Conservation (phyloP, 1,140 invertebrate genomes). For the Pseudomyrmex gracilis region DNA sequence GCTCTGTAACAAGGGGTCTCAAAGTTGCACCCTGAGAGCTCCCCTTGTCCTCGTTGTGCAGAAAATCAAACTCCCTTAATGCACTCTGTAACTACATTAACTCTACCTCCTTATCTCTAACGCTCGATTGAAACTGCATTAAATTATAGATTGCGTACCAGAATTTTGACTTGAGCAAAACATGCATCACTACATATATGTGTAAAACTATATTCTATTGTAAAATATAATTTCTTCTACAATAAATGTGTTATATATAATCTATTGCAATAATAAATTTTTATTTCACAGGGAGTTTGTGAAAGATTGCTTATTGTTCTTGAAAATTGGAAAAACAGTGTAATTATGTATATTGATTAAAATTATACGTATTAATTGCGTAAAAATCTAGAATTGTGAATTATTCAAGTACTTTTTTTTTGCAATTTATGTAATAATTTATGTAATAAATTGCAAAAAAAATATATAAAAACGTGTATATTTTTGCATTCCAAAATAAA, state of each 20-base stretch:
- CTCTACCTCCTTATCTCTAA: slow-evolving; percentile 78
- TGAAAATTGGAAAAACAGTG: slow-evolving; percentile 1
- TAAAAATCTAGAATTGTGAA: too few relatives aligned
- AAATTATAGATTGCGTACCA: slow-evolving; percentile 33
- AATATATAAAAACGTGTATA: slow-evolving; percentile 16
- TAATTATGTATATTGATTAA: not conserved
- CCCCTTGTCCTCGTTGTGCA: slow-evolving; percentile 91
- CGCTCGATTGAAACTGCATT: slow-evolving; percentile 39
- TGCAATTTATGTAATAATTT: too few relatives aligned
- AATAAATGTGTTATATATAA: not conserved
- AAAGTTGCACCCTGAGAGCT: slow-evolving; percentile 84
- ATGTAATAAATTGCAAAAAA: slow-evolving; percentile 3
- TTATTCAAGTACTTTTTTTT: too few relatives aligned
- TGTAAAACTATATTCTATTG: slow-evolving; percentile 1
- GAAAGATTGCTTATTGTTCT: not conserved
- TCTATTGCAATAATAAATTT: not conserved
- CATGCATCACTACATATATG: slow-evolving; percentile 10
- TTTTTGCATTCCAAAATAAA: slow-evolving; percentile 25
- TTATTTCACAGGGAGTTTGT: slow-evolving; percentile 26
- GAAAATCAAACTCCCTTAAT: slow-evolving; percentile 94
- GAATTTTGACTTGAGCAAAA: slow-evolving; percentile 1
- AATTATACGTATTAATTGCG: too few relatives aligned
- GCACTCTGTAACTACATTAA: slow-evolving; percentile 92
- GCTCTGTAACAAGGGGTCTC: slow-evolving; percentile 84
- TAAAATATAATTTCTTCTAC: not conserved